These are phyloP conservation scores for Spondyliosoma cantharus DNA, from an alignment of 2,797 vertebrate species.

Conservation along the genomic window DNA sequence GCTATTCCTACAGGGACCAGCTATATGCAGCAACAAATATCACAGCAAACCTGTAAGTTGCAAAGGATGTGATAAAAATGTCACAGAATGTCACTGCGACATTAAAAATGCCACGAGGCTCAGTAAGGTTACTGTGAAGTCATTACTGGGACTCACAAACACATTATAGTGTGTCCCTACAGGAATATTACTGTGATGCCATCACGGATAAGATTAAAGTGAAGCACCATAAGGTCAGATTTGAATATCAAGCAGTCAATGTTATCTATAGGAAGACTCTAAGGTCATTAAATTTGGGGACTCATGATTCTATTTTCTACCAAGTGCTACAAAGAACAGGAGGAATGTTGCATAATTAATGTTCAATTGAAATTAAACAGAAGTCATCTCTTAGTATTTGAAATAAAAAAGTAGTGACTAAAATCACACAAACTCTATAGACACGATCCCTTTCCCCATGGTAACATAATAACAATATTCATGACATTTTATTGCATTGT, in stretches of 20 bases:
- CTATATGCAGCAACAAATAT: slow-evolving; percentile 11
- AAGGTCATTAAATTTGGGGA: neutral
- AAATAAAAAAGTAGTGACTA: slow-evolving; percentile 4
- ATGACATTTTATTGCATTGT: neutral
- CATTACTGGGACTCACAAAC: slow-evolving; percentile 52
- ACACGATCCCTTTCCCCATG: neutral
- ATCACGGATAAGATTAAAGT: slow-evolving; percentile 13
- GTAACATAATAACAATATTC: slow-evolving; percentile 1
- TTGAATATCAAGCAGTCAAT: slow-evolving; percentile 21
- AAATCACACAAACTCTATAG: neutral
- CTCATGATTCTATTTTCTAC: slow-evolving; percentile 10
- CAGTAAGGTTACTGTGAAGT: slow-evolving; percentile 47
- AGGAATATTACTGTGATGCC: slow-evolving; percentile 23
- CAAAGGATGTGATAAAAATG: slow-evolving; percentile 52
- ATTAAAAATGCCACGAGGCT: slow-evolving; percentile 55
- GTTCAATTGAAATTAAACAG: neutral
- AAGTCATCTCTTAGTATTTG: neutral
- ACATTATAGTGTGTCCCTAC: slow-evolving; percentile 23
- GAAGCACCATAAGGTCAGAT: slow-evolving; percentile 27
- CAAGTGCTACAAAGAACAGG: neutral
- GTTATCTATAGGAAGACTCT: neutral
- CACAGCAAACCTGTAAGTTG: slow-evolving; percentile 32
- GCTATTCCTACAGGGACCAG: slow-evolving; percentile 1
- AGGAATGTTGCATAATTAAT: neutral
- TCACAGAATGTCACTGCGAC: slow-evolving; percentile 62